Base-by-base conservation (phyloP, 2,888 invertebrate species). In the Melinopterus prodromus region DNA sequence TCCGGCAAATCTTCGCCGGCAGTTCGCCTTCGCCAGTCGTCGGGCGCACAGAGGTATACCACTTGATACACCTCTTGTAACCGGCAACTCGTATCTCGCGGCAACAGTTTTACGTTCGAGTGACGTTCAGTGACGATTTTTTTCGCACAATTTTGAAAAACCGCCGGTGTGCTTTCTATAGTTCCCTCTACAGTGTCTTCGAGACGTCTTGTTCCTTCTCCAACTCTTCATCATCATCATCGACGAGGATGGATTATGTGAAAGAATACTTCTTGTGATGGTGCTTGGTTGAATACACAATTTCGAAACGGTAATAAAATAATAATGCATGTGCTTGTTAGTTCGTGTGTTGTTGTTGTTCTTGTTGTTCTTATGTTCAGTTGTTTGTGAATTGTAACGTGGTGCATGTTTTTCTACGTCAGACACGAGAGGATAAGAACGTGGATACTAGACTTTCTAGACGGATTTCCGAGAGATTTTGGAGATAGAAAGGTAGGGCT, bases 1-100 rank as follows among this genome's bases (percentile, higher is more conserved):
- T 74, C 74, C 74, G 37, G 74, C 74, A 74, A 74, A 26, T 35
- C 37, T 74, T 26, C 36, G 74, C 74, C 74, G 74, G 26, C 74
- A 74, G 74, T 74, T 74, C 36, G 74, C 35, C 74, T 74, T 74
- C n/a, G 74, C 74, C 35, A 26, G 74, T 35, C 74, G 36, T 35
- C 15, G 74, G n/a, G 35, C 35, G 9, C 36, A 12, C 12, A 53
- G 53, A 53, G 53, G 53, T 53, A 26, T 12, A 12, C 5, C 53
- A 53, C 53, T 53, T 53, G 26, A 26, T 26, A 26, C 26, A 53
- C 53, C 53, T 53, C 53, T 53, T 53, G 3, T 53, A 53, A 53
- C 53, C 53, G 53, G 53, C 53, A 53, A 53, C 53, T 53, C 53
- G 53, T 53, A 53, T 53, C 7, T 53, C 53, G 53, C 53, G 53